These are phyloP conservation scores for Eumaeus atala DNA, from an alignment of 1,140 invertebrate species.

Conservation along the genomic window DNA sequence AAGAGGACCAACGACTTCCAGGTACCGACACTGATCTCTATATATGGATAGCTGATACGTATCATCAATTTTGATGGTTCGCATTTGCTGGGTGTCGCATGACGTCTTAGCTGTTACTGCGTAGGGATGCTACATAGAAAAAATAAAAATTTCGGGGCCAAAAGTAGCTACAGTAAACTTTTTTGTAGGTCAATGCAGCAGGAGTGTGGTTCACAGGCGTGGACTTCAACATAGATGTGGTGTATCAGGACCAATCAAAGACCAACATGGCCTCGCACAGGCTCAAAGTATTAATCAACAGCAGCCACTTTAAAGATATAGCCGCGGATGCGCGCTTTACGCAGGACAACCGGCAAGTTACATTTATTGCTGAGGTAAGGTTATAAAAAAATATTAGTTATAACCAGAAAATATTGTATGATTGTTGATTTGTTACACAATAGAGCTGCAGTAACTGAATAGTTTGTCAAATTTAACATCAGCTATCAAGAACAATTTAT, in stretches of 20 bases:
- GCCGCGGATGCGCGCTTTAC: constrained; percentile 76
- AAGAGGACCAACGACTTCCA: constrained; percentile 63
- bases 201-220: constrained; percentile 87
- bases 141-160: too few species aligned
- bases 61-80: too few species aligned
- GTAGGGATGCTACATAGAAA: too few species aligned
- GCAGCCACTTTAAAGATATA: constrained; percentile 81
- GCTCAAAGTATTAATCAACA: constrained; percentile 81
- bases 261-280: constrained; percentile 76
- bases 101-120: not conserved
- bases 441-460: too few species aligned
- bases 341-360: constrained; percentile 77
- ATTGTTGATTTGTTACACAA: too few species aligned
- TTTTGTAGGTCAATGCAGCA: constrained; percentile 76
- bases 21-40: constrained; percentile 28
- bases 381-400: too few species aligned
- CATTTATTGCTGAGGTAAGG: constrained; percentile 74
- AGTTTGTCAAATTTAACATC: too few species aligned
- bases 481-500: too few species aligned
- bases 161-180: not conserved
- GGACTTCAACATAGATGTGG: constrained; percentile 79
- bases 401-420: too few species aligned
- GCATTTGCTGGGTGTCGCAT: too few species aligned
- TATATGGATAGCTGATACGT: too few species aligned
- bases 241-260: constrained; percentile 82